Evolutionary conservation across 2,888 invertebrate species (phyloP).

Genomic region (Torymus tubicola): DNA sequence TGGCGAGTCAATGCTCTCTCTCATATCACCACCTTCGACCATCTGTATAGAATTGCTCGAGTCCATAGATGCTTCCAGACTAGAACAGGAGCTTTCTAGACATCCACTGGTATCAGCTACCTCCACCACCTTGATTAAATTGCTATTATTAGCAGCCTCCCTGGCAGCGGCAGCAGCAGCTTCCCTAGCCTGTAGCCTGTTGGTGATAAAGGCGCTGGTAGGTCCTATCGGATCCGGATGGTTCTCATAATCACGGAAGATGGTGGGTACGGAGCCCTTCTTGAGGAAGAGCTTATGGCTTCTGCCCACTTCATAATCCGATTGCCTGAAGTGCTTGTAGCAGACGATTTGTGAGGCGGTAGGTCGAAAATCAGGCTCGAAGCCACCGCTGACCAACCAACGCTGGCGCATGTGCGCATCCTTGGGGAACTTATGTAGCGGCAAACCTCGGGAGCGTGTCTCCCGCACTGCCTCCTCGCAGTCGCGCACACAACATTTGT

Average conservation of each 20-base stretch:
- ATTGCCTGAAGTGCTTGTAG: conserved; percentile 85
- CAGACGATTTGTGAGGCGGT: conserved; percentile 83
- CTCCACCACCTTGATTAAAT: not conserved
- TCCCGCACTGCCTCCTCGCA: conserved; percentile 82
- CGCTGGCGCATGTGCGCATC: conserved; percentile 79
- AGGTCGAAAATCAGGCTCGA: conserved; percentile 78
- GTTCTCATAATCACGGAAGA: conserved; percentile 79
- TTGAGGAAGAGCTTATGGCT: conserved; percentile 84
- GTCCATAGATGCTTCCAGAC: conserved; percentile 43
- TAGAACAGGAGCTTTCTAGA: conserved; percentile 37
- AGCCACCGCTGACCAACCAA: conserved; percentile 83
- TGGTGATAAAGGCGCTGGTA: conserved; percentile 15
- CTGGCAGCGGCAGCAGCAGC: too few relatives aligned
- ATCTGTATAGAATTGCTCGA: conserved; percentile 22
- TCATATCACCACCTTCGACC: not conserved
- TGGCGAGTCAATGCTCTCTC: conserved; percentile 17
- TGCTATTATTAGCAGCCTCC: too few relatives aligned
- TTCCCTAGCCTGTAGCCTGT: conserved; percentile 21
- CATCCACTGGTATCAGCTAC: not conserved
- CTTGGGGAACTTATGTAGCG: conserved; percentile 86
- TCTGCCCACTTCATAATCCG: conserved; percentile 84
- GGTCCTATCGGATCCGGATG: conserved; percentile 65
- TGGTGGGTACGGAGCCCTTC: conserved; percentile 85
- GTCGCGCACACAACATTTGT: conserved; percentile 81
- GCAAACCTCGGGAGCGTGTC: conserved; percentile 83